Evolutionary conservation across 2,888 invertebrate species (phyloP).

Genomic region (Lithodes maja): DNA sequence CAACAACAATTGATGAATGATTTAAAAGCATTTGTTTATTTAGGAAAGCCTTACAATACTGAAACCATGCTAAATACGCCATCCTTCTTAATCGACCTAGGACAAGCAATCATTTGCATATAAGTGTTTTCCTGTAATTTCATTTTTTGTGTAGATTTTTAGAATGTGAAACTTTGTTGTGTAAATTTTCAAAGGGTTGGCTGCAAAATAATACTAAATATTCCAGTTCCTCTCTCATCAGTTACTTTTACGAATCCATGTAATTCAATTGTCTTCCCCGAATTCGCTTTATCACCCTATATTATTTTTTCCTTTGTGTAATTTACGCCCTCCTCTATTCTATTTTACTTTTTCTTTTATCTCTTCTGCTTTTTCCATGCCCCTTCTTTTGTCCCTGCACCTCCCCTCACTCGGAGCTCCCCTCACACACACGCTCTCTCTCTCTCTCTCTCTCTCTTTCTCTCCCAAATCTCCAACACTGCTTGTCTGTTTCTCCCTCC

Average conservation of each 20-base stretch:
- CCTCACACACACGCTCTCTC: not conserved
- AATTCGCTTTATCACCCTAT: constrained; percentile 1
- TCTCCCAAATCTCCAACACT: not conserved
- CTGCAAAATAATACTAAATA: not conserved
- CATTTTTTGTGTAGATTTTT: no score
- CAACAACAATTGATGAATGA: no score
- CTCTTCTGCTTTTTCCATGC: constrained; percentile 20
- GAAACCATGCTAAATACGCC: no score
- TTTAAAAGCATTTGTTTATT: no score
- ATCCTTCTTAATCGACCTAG: no score
- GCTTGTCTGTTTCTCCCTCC: not conserved
- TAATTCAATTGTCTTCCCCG: not conserved
- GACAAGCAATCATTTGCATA: no score
- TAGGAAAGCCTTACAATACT: no score
- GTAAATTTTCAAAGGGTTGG: no score
- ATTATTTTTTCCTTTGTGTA: constrained; percentile 17
- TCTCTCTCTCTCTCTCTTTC: not conserved
- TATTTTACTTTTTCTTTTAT: constrained; percentile 8
- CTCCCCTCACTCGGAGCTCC: not conserved
- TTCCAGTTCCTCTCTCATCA: not conserved
- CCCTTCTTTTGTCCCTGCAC: constrained; percentile 14
- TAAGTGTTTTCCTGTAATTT: no score
- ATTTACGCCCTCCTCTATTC: constrained; percentile 17
- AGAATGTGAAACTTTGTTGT: no score
- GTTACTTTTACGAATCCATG: not conserved